These are phyloP conservation scores for Thaumetopoea pityocampa DNA, from an alignment of 1,140 invertebrate species.

Conservation along the genomic window DNA sequence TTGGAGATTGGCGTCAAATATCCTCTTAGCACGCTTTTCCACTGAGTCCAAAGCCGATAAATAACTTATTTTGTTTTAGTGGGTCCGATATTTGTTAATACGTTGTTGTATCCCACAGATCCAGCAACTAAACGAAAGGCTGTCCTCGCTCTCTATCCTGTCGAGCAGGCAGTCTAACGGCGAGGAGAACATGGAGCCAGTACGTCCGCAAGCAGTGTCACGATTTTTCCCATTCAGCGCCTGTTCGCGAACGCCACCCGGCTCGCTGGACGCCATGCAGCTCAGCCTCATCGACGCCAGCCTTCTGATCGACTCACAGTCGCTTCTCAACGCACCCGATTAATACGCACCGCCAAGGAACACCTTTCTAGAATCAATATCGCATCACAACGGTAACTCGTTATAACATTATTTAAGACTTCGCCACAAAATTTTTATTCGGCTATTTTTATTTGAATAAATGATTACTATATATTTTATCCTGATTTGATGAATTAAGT, in stretches of 20 bases:
- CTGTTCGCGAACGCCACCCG: slow-evolving; percentile 19
- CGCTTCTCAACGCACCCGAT: slow-evolving; percentile 67
- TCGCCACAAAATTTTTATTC: no score
- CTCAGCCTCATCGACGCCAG: slow-evolving; percentile 54
- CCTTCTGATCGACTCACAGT: slow-evolving; percentile 65
- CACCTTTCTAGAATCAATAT: no score
- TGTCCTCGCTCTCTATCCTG: slow-evolving; percentile 51
- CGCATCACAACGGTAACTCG: no score
- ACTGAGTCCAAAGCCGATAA: no score
- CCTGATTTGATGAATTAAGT: no score
- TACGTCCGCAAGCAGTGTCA: slow-evolving; percentile 31
- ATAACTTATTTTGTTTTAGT: no score
- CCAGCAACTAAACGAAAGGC: slow-evolving; percentile 47
- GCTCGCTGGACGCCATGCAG: slow-evolving; percentile 42
- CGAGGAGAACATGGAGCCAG: slow-evolving; percentile 7
- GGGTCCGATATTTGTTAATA: no score
- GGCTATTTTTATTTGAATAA: no score
- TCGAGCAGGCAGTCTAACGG: slow-evolving; percentile 40
- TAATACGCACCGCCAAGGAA: slow-evolving; percentile 24
- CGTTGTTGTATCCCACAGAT: slow-evolving; percentile 33
- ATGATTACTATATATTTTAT: no score
- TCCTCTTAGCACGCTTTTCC: no score
- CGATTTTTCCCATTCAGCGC: slow-evolving; percentile 67
- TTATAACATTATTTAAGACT: no score
- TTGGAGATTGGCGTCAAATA: no score